A percentile compares a stretch with the other conserved stretches of the same genome.
phyloP scores from a whole-genome alignment of 2,888 invertebrate genomes.

The Altica lythri region DNA sequence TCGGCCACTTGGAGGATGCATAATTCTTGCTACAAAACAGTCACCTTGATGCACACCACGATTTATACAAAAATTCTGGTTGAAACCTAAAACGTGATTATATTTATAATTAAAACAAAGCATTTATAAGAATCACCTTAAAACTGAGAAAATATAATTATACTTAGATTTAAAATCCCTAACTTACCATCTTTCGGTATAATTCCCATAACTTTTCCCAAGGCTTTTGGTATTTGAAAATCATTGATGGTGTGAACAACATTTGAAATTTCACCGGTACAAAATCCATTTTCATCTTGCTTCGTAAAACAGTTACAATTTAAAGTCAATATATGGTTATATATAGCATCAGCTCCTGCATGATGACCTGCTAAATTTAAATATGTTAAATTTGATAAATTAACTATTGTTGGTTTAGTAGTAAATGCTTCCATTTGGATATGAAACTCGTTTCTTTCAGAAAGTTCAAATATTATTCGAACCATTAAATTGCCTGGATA shows the following conservation, averaged over 20 bases:
- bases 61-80: slow-evolving; percentile 80
- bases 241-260: slow-evolving; percentile 76
- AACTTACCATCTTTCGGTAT: slow-evolving; percentile 63
- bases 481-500: slow-evolving; percentile 82
- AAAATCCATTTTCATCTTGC: slow-evolving; percentile 64
- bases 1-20: slow-evolving; percentile 73
- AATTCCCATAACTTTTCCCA: slow-evolving; percentile 68
- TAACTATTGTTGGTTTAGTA: slow-evolving; percentile 78
- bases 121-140: no score
- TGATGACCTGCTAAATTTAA: slow-evolving; percentile 92
- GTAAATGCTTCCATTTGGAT: slow-evolving; percentile 78
- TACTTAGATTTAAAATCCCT: not conserved
- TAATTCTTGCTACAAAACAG: slow-evolving; percentile 68
- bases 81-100: slow-evolving; percentile 61
- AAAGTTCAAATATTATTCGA: slow-evolving; percentile 73
- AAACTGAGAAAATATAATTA: not conserved
- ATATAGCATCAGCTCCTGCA: slow-evolving; percentile 65
- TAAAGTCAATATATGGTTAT: slow-evolving; percentile 72
- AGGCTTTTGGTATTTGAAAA: slow-evolving; percentile 67
- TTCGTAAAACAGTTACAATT: slow-evolving; percentile 78
- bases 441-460: slow-evolving; percentile 71
- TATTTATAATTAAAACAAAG: not conserved
- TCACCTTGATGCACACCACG: slow-evolving; percentile 62
- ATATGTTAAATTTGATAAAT: slow-evolving; percentile 83
- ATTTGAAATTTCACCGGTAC: slow-evolving; percentile 72